Base-by-base conservation (phyloP, 2,888 invertebrate species). In the Andrena dorsata region DNA sequence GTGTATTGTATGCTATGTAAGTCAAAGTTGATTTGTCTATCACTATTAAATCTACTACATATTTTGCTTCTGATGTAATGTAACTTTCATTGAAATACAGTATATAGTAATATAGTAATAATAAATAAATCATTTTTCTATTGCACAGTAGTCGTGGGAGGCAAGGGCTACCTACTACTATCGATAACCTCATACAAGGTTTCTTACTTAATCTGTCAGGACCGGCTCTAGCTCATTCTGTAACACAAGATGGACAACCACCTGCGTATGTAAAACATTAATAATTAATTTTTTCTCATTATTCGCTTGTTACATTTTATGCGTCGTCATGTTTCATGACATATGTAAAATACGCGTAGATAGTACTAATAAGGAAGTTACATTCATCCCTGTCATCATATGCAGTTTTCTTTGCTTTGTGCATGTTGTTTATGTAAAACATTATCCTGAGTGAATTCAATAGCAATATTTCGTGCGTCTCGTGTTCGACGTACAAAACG, bases 171-270 rank as follows among this genome's bases (percentile, higher is more conserved):
- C 91, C 94, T 23, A 65, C 74, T 53, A 81, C 87, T 30, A 94
- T 95, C 86, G 95, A 95, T 89, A 94, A 95, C 91, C 91, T 95
- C 82, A 94, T 95, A 80, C 95, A 95, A 88, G 95, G 95, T 87
- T 95, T 96, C 86, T 94, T 95, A 78, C 93, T 95, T 41, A 95
- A 95, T 92, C 91, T 95, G 75, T 95, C 95, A 13, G 94, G 94
- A 76, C 89, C 92, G 65, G 93, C 92, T 82, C 86, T 92, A 84
- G 90, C 92, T 86, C 85, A 91, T 75, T 90, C 93, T 66, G 83
- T 92, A 60, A 92, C 92, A 71, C 91, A 92, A 78, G 93, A 92
- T 77, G 93, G 91, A 77, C 93, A 92, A 66, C 92, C 92, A 70
- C 94, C 94, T 79, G 94, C 94, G 94, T 94, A 92, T 63, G 83